Conservation (phyloP, 2,888 invertebrate species). For the Rutpela maculata region DNA sequence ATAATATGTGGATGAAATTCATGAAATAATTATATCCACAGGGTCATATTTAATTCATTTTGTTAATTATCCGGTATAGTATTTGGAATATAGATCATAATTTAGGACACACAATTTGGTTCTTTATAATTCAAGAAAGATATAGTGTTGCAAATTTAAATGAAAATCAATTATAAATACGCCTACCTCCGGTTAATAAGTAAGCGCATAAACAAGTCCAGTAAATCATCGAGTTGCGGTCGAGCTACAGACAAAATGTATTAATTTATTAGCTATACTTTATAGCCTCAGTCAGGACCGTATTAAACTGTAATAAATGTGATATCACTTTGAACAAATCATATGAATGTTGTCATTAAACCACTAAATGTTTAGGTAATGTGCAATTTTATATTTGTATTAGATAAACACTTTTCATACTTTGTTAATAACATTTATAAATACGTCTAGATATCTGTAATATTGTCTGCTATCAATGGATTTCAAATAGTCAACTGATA, state of each 20-base stretch:
- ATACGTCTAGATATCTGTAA: no score
- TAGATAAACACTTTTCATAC: no score
- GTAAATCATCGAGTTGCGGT: constrained; percentile 23
- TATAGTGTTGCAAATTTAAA: constrained; percentile 26
- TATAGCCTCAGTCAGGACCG: constrained; percentile 8
- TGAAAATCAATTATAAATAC: constrained; percentile 22
- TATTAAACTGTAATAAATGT: not conserved
- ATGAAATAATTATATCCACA: no score
- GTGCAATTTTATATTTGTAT: no score
- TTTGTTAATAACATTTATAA: no score
- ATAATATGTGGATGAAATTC: no score
- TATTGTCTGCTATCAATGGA: no score
- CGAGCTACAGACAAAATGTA: constrained; percentile 13
- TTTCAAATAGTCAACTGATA: no score
- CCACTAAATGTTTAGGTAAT: no score
- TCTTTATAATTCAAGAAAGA: not conserved
- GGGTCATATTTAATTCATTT: not conserved
- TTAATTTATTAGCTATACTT: constrained; percentile 25
- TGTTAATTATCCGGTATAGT: no score
- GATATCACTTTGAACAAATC: no score
- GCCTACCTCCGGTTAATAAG: constrained; percentile 8
- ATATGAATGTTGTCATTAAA: no score
- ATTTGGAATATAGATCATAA: not conserved
- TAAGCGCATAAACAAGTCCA: constrained; percentile 8
- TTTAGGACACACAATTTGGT: not conserved